These are phyloP conservation scores for Amblyopsis hoosieri DNA, from an alignment of 2,797 vertebrate genomes.

Conservation along the genomic window DNA sequence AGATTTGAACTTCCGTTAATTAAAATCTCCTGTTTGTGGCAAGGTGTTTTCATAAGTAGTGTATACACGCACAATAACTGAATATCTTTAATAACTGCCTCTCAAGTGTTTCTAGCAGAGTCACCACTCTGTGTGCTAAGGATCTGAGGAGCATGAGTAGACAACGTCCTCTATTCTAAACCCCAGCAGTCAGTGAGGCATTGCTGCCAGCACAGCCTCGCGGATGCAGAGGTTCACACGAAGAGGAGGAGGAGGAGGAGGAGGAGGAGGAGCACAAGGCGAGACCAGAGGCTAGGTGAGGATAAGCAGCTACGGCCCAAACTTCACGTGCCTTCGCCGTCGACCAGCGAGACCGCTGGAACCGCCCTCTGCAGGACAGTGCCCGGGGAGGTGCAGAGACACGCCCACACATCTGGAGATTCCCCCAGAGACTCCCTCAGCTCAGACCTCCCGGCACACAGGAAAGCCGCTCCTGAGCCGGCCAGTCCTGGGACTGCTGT, in stretches of 20 bases:
- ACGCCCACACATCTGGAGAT: conserved; percentile 1
- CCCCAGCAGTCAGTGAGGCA: conserved; percentile 55
- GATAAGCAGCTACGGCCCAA: background rate
- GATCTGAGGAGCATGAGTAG: background rate
- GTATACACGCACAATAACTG: background rate
- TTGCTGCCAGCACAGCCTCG: conserved; percentile 69
- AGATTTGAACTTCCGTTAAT: no score
- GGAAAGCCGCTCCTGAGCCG: background rate
- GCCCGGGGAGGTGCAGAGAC: conserved; percentile 3
- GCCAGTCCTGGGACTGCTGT: background rate
- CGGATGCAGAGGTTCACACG: conserved; percentile 6
- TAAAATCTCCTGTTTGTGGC: no score
- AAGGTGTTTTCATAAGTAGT: background rate
- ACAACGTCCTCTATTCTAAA: conserved; percentile 8
- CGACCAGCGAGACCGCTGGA: background rate
- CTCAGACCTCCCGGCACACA: conserved; percentile 2
- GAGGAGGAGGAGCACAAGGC: background rate
- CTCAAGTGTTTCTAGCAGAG: no score
- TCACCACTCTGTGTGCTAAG: background rate
- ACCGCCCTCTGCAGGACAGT: background rate
- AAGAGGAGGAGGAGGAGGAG: conserved; percentile 13
- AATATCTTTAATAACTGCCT: no score
- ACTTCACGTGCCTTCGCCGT: no score
- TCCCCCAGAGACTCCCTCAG: conserved; percentile 6
- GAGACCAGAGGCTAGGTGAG: background rate